Percentiles rank a stretch among this genome's conserved stretches.
Conservation (phyloP, 2,888 invertebrate species). For the Steinernema scapterisci region DNA sequence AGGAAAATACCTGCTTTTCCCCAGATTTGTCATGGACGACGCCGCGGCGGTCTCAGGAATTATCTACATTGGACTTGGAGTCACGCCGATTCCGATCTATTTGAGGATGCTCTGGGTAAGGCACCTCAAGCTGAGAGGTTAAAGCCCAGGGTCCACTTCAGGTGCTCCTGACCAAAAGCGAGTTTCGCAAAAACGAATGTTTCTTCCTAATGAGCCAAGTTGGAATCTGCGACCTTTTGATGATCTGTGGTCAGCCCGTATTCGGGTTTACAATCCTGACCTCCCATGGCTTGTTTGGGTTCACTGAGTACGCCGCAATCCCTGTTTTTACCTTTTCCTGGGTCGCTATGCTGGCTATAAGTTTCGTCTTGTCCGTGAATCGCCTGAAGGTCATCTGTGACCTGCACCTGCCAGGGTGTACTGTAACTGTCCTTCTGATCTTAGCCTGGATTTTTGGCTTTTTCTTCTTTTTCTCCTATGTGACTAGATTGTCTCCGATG, state of each 20-base stretch:
- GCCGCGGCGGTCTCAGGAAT: background rate
- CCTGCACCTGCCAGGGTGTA: background rate
- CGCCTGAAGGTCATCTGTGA: background rate
- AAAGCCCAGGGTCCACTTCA: too few species aligned
- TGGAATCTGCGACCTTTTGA: background rate
- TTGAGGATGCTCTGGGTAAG: constrained; percentile 15
- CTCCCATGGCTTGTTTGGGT: background rate
- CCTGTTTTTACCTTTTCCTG: background rate
- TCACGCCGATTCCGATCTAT: background rate
- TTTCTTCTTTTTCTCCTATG: background rate
- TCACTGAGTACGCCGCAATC: background rate
- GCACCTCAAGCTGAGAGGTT: too few species aligned
- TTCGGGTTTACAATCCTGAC: background rate
- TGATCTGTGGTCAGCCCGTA: background rate
- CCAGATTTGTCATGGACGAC: background rate
- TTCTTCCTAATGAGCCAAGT: background rate
- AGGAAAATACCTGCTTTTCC: too few species aligned
- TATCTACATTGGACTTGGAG: background rate
- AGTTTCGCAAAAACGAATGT: constrained; percentile 8
- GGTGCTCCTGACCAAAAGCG: background rate
- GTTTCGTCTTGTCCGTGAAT: background rate
- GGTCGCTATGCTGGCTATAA: background rate
- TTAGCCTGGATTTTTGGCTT: background rate
- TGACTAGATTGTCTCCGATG: background rate
- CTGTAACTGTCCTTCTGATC: background rate